Base-by-base conservation (phyloP, 2,113 vertebrate species). In the Cnemophilus loriae region DNA sequence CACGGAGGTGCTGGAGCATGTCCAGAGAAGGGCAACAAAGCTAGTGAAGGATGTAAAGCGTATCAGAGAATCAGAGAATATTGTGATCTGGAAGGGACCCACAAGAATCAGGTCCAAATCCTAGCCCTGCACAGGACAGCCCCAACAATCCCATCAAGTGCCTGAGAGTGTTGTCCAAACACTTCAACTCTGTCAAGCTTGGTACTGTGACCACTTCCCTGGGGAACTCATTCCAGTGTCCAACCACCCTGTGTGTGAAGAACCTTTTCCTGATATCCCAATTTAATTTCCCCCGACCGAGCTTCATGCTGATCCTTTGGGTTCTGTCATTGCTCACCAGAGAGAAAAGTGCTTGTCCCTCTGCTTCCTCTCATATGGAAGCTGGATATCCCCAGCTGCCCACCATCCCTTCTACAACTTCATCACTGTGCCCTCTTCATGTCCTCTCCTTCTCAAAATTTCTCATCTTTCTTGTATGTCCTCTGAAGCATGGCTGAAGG, bases 11-110 rank as follows among this genome's bases (percentile, higher is more conserved):
- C n/a, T 76, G 16, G 30, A 47, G 53, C 11, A 47, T 9, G 11
- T 18, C 24, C 39, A 68, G 30, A 53, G 47, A 68, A 46, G 16
- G 46, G 16, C 23, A 53, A 46, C 4, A n/a, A 59, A 59, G 10
- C 16, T 60, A 13, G 24, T 30, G 19, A 75, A 47, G 46, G 16
- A 20, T 60, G 11, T 41, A 67, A 37, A 60, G 24, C 1, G 6
- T 26, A 30, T 17, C 37, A n/a, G 2, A 33, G 52, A 33, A 39
- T 39, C 37, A 59, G 4, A 46, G 23, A 46, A 30, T n/a, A 39
- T 46, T 0, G 0, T 59, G 27, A 44, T 37, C 57, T 67, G 44
- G 13, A 46, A 23, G 19, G 13, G 7, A 39, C 16, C 6, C 32
- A 44, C 15, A 57, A 13, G 32, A 22, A 50, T 33, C 44, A 71